These are phyloP conservation scores for Philhelius pedissequus DNA, from an alignment of 2,888 invertebrate species.

Conservation along the genomic window DNA sequence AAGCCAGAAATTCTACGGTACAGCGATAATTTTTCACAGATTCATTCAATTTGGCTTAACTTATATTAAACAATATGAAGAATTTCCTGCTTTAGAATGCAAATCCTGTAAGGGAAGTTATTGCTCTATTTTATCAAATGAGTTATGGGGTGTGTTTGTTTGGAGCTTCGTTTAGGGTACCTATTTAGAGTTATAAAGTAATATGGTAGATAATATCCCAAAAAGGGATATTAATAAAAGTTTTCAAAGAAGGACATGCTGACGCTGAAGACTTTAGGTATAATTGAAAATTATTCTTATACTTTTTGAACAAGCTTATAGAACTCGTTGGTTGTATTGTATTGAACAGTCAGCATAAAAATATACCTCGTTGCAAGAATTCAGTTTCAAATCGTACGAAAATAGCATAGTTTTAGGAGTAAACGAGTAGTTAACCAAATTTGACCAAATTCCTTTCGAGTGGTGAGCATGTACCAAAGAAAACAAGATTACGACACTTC, in stretches of 20 bases:
- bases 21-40: slow-evolving; percentile 30
- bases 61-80: slow-evolving; percentile 52
- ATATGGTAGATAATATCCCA: background rate
- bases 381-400: background rate
- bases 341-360: background rate
- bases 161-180: background rate
- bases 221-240: background rate
- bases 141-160: slow-evolving; percentile 25
- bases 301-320: background rate
- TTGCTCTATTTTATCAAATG: slow-evolving; percentile 39
- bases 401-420: background rate
- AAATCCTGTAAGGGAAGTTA: slow-evolving; percentile 32
- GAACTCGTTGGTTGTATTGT: background rate
- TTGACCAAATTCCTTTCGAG: too few species aligned
- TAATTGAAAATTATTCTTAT: slow-evolving; percentile 1
- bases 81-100: slow-evolving; percentile 56
- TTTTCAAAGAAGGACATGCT: background rate
- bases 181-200: background rate
- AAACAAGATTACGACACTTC: too few species aligned
- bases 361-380: background rate
- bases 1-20: background rate
- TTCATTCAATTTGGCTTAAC: slow-evolving; percentile 48
- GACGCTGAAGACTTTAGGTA: background rate
- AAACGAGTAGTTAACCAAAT: too few species aligned
- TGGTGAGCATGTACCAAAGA: too few species aligned